These are phyloP conservation scores for Loriculus beryllinus DNA, from an alignment of 2,797 vertebrate genomes.

Conservation along the genomic window DNA sequence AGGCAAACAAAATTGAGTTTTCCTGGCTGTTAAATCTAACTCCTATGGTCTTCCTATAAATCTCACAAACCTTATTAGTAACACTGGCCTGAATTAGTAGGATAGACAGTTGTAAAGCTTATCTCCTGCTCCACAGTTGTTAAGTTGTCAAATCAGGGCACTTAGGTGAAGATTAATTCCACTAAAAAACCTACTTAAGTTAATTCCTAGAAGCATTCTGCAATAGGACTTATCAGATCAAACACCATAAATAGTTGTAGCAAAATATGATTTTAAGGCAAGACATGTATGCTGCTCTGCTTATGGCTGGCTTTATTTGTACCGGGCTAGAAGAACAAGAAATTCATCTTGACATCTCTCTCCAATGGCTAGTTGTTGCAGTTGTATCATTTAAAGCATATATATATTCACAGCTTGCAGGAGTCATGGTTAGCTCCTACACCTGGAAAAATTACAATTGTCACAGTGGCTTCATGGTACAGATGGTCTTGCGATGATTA, in stretches of 20 bases:
- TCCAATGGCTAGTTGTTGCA: neutral
- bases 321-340: neutral
- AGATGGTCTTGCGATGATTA: neutral
- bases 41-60: neutral
- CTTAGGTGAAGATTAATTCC: conserved; percentile 16
- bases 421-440: neutral
- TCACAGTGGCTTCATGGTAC: neutral
- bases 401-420: neutral
- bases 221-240: neutral
- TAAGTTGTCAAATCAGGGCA: conserved; percentile 23
- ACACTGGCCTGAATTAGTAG: conserved; percentile 18
- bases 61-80: neutral
- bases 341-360: neutral
- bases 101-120: neutral
- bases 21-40: neutral
- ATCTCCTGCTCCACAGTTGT: neutral
- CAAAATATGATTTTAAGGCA: neutral
- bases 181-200: neutral
- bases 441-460: neutral
- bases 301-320: neutral
- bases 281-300: neutral
- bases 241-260: neutral
- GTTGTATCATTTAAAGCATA: neutral
- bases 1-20: neutral
- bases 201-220: neutral